Conservation (phyloP, 1,140 invertebrate genomes). For the Tetramorium alpestre region DNA sequence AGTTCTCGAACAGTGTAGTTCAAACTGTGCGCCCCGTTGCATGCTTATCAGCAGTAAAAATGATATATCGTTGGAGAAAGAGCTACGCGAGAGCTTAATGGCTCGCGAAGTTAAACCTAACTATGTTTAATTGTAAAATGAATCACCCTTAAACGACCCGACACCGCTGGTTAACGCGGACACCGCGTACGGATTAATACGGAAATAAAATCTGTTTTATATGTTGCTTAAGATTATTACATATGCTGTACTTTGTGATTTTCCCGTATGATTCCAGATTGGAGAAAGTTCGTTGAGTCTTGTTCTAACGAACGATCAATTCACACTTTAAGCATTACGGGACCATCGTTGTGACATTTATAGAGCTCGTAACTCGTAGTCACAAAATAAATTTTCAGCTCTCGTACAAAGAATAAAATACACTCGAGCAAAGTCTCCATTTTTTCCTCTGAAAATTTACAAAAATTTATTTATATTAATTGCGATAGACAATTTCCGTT, state of each 20-base stretch:
- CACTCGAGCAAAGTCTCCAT: background rate
- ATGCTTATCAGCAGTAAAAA: slow-evolving; percentile 49
- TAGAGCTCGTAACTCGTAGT: background rate
- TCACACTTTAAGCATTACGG: background rate
- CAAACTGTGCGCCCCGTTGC: slow-evolving; percentile 18
- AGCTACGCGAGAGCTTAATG: slow-evolving; percentile 41
- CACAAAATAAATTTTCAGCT: background rate
- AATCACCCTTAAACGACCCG: background rate
- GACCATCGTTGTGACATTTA: background rate
- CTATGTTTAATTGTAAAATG: slow-evolving; percentile 56
- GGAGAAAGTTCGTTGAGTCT: background rate
- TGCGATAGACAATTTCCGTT: background rate
- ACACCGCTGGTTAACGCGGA: background rate
- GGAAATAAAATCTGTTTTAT: background rate
- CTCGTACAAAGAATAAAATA: background rate
- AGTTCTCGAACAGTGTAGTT: slow-evolving; percentile 13
- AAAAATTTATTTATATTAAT: background rate
- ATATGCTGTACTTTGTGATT: background rate
- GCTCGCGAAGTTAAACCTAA: slow-evolving; percentile 51
- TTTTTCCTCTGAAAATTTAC: slow-evolving; percentile 10
- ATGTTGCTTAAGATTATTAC: background rate
- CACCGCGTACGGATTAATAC: background rate
- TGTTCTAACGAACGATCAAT: background rate
- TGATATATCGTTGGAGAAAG: slow-evolving; percentile 46
- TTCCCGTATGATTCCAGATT: background rate